Evolutionary conservation across 37 sponge, comb jelly and placozoan species (phyloP).

Genomic region (Agelas oroides): DNA sequence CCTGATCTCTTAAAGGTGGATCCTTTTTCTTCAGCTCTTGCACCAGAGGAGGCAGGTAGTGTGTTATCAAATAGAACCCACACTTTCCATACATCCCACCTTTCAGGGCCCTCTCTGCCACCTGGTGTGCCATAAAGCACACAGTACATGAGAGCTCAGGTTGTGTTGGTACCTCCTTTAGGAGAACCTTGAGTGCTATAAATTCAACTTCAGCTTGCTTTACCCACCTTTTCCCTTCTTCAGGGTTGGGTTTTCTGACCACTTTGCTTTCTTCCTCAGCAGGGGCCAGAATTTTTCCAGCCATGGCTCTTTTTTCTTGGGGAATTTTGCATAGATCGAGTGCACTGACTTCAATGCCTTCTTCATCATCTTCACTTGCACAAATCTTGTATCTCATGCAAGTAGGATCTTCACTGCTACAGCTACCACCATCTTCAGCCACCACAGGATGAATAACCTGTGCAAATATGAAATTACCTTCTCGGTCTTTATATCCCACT

Average conservation of each 20-base stretch:
- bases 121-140: slow-evolving; percentile 59
- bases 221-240: slow-evolving; percentile 56
- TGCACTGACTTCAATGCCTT: slow-evolving; percentile 9
- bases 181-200: background rate
- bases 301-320: background rate
- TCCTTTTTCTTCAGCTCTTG: slow-evolving; percentile 1
- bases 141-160: background rate
- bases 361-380: slow-evolving; percentile 12
- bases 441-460: slow-evolving; percentile 32
- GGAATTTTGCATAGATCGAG: slow-evolving; percentile 49
- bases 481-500: slow-evolving; percentile 63
- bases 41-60: slow-evolving; percentile 3
- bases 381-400: slow-evolving; percentile 18
- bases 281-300: background rate
- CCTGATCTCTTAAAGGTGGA: background rate
- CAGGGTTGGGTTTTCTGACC: slow-evolving; percentile 17
- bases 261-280: background rate
- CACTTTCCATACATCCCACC: slow-evolving; percentile 32
- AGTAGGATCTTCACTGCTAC: background rate
- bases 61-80: slow-evolving; percentile 36
- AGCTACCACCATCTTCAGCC: background rate
- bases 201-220: slow-evolving; percentile 48
- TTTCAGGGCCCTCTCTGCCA: slow-evolving; percentile 64
- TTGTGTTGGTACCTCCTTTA: too few species aligned
- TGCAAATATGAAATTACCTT: slow-evolving; percentile 42